Evolutionary conservation across 2,888 invertebrate genomes (phyloP).

Genomic region (Onthophagus sagittarius): DNA sequence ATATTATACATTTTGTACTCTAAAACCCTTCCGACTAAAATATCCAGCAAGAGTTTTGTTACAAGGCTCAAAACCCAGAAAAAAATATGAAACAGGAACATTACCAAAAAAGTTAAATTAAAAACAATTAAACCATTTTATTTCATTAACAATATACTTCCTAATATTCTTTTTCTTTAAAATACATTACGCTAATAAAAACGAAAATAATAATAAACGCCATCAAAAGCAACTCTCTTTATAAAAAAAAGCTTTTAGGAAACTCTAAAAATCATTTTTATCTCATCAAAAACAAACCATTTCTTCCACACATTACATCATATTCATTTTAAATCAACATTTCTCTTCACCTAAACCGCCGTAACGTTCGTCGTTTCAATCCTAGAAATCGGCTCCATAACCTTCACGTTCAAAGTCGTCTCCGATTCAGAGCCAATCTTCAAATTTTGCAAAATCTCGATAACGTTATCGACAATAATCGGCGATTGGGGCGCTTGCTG

Average conservation of each 20-base stretch:
- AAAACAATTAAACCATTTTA: neutral
- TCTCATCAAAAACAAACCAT: neutral
- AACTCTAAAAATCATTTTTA: too few species aligned
- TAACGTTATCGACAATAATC: constrained; percentile 50
- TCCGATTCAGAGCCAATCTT: constrained; percentile 44
- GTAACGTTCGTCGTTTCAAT: constrained; percentile 53
- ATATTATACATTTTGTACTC: neutral
- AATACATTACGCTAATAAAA: neutral
- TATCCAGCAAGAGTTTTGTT: neutral
- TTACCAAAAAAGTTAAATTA: neutral
- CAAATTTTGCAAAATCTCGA: constrained; percentile 50
- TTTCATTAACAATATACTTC: neutral
- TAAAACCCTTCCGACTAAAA: neutral
- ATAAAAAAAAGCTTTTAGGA: too few species aligned
- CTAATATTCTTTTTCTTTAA: neutral
- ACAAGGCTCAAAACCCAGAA: neutral
- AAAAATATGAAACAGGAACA: neutral
- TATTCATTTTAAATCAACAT: too few species aligned
- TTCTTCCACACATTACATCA: too few species aligned
- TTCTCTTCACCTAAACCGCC: constrained; percentile 43
- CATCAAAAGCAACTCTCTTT: neutral
- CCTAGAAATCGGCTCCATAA: constrained; percentile 50
- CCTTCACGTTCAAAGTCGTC: constrained; percentile 45
- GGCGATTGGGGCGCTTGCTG: constrained; percentile 31
- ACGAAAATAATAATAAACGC: neutral